Evolutionary conservation across 2,888 invertebrate genomes (phyloP).

Genomic region (Halictus ligatus): DNA sequence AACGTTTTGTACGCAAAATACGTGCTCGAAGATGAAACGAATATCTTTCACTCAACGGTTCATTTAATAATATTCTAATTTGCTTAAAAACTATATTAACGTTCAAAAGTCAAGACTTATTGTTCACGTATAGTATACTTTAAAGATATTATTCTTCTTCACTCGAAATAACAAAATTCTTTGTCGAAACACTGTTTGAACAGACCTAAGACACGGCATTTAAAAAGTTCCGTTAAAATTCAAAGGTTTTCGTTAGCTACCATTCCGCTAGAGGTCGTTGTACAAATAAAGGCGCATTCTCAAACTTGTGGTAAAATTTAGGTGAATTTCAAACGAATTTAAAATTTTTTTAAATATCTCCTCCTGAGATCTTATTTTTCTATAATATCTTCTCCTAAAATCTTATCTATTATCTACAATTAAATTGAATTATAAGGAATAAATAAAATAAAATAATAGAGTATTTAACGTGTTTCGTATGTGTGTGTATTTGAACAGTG

Average conservation of each 20-base stretch:
- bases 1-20: not conserved
- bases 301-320: not conserved
- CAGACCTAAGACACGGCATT: conserved; percentile 27
- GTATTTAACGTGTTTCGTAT: not conserved
- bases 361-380: too few relatives aligned
- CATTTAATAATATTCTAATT: not conserved
- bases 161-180: conserved; percentile 17
- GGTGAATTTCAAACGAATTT: not conserved
- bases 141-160: conserved; percentile 16
- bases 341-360: not conserved
- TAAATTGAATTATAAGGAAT: not conserved
- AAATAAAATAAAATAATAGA: not conserved
- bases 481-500: not conserved
- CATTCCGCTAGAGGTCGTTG: conserved; percentile 39
- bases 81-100: not conserved
- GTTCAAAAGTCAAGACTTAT: not conserved
- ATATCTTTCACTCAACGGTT: conserved; percentile 2
- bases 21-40: not conserved
- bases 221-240: conserved; percentile 65
- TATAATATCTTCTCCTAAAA: not conserved
- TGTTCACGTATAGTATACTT: not conserved
- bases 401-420: not conserved
- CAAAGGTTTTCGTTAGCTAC: conserved; percentile 19
- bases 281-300: conserved; percentile 22
- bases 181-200: conserved; percentile 20